phyloP scores from a whole-genome alignment of 2,888 invertebrate genomes.

The Chrysolina oricalcia region DNA sequence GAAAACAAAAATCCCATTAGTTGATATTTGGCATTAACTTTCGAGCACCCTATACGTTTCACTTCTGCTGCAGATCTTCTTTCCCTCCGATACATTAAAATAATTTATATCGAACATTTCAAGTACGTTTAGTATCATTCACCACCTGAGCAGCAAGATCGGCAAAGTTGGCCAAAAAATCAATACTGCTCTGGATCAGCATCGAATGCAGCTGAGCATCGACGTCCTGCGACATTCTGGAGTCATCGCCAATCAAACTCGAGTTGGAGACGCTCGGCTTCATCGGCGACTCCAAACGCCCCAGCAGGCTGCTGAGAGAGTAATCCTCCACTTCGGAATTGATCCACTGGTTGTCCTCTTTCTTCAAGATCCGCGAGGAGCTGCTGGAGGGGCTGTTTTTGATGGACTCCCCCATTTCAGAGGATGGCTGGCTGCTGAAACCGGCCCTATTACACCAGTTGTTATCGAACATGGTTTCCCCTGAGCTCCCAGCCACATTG shows the following conservation, averaged over 20 bases:
- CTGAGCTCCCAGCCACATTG: background rate
- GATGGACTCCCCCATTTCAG: conserved; percentile 37
- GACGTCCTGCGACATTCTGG: conserved; percentile 75
- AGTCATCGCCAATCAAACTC: conserved; percentile 70
- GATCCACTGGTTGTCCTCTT: conserved; percentile 82
- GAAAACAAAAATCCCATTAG: no score
- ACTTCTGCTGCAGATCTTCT: conserved; percentile 7
- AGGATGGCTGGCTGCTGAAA: conserved; percentile 27
- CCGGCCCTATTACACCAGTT: background rate
- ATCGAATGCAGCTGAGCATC: conserved; percentile 87
- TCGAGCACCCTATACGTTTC: background rate
- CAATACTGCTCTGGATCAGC: conserved; percentile 91
- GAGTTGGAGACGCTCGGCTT: conserved; percentile 66
- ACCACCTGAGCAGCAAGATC: conserved; percentile 79
- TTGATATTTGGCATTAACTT: background rate
- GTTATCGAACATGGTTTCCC: conserved; percentile 20
- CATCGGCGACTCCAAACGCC: conserved; percentile 83
- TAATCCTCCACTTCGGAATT: conserved; percentile 87
- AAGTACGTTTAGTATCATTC: conserved; percentile 7
- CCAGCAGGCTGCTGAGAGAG: conserved; percentile 89
- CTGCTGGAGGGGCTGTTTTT: conserved; percentile 70
- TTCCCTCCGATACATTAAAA: background rate
- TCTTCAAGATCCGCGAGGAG: conserved; percentile 80
- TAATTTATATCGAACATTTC: background rate
- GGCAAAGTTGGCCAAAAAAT: conserved; percentile 93